Conservation (phyloP, 2,797 vertebrate species). For the Myripristis murdjan region DNA sequence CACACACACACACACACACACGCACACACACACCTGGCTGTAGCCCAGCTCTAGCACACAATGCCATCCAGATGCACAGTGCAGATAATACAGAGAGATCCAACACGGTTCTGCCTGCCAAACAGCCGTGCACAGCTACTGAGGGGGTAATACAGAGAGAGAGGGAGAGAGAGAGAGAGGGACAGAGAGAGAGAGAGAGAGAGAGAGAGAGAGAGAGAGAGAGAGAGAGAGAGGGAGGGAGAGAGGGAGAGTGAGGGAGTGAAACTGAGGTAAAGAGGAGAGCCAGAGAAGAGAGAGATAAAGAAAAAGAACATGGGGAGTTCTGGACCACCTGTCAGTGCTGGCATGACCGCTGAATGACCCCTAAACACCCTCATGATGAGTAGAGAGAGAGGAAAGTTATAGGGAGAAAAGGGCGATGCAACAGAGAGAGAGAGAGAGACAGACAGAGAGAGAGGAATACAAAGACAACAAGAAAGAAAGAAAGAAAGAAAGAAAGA, state of each 20-base stretch:
- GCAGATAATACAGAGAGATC: constrained; percentile 78
- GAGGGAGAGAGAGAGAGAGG: background rate
- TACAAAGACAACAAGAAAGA: constrained; percentile 1
- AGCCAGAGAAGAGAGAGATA: constrained; percentile 36
- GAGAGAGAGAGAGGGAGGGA: constrained; percentile 11
- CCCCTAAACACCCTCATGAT: constrained; percentile 62
- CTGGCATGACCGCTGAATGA: constrained; percentile 66
- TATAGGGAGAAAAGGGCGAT: background rate
- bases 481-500: constrained; percentile 3
- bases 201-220: constrained; percentile 22
- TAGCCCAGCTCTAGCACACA: constrained; percentile 78
- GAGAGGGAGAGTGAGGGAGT: constrained; percentile 24
- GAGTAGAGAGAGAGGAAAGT: constrained; percentile 10
- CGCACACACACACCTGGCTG: constrained; percentile 67
- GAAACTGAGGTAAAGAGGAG: constrained; percentile 42
- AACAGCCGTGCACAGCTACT: constrained; percentile 49
- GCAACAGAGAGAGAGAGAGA: background rate
- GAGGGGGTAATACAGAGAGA: constrained; percentile 53
- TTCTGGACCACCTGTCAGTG: constrained; percentile 72
- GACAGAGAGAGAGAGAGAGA: constrained; percentile 10
- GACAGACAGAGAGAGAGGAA: constrained; percentile 7
- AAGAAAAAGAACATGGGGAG: constrained; percentile 56
- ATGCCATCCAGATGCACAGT: constrained; percentile 83
- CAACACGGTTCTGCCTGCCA: constrained; percentile 75
- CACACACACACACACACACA: constrained; percentile 19